These are phyloP conservation scores for Halcyon smyrnensis DNA, from an alignment of 2,797 vertebrate genomes.

Conservation along the genomic window DNA sequence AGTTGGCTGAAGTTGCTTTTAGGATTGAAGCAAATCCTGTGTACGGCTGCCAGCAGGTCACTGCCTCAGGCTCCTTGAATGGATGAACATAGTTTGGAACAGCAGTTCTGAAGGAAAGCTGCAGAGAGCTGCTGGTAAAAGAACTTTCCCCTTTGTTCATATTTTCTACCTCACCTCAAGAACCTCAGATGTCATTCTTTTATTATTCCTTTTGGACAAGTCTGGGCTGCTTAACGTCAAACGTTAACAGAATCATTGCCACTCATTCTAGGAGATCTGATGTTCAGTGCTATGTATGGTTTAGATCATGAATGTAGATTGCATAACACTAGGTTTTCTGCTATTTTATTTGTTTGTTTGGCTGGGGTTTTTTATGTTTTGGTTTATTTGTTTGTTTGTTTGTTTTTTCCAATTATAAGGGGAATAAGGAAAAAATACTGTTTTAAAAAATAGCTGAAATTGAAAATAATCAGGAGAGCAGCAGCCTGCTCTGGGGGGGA, in stretches of 20 bases:
- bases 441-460: background rate
- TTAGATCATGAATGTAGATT: background rate
- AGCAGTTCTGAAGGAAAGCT: background rate
- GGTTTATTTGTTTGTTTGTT: background rate
- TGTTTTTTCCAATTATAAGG: background rate
- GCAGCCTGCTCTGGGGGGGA: background rate
- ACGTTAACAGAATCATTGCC: background rate
- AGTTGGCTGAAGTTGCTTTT: background rate
- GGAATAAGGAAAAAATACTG: background rate
- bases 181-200: background rate
- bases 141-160: background rate
- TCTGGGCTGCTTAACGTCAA: background rate
- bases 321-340: background rate
- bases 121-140: background rate
- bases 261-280: background rate
- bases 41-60: background rate
- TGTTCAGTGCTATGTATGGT: background rate
- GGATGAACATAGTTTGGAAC: background rate
- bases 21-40: background rate
- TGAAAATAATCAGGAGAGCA: background rate
- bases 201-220: background rate
- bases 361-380: too few species aligned
- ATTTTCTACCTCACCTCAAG: background rate
- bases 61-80: background rate
- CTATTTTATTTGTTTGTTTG: background rate